A percentile compares a stretch with the other conserved stretches of the same genome.
Conservation (phyloP, 2,113 vertebrate species). For the Polypterus bichir region DNA sequence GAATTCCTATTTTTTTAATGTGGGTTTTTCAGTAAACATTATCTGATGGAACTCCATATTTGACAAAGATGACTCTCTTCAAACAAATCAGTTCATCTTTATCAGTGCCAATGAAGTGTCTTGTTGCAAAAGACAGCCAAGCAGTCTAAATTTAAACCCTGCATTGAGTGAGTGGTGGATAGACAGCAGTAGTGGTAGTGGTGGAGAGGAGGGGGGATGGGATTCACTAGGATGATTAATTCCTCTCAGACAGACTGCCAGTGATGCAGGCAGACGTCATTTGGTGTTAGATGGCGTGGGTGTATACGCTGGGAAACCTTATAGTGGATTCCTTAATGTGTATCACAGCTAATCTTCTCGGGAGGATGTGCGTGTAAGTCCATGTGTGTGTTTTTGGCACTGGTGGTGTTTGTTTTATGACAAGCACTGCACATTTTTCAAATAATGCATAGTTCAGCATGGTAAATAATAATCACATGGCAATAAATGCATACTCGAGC, state of each 20-base stretch:
- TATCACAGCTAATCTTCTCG: background rate
- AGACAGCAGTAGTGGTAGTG: no score
- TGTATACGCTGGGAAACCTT: slow-evolving; percentile 11
- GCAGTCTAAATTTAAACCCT: background rate
- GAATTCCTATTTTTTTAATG: no score
- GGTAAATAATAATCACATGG: no score
- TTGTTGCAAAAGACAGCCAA: background rate
- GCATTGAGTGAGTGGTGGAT: no score
- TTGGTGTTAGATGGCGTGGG: slow-evolving; percentile 10
- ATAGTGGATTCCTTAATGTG: background rate
- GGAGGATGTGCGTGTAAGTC: no score
- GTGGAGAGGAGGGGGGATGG: slow-evolving; percentile 14
- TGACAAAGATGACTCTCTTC: no score
- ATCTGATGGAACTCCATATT: no score
- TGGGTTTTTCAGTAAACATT: no score
- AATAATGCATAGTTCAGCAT: background rate
- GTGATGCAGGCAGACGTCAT: slow-evolving; percentile 27
- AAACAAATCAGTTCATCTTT: background rate
- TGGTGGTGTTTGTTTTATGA: no score
- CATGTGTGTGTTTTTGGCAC: no score
- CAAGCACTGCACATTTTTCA: background rate
- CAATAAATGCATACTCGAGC: no score
- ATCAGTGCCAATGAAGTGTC: background rate
- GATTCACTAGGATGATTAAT: slow-evolving; percentile 31
- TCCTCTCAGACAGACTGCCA: slow-evolving; percentile 27